Base-by-base conservation (phyloP, 1,140 invertebrate species). In the Periplaneta americana region DNA sequence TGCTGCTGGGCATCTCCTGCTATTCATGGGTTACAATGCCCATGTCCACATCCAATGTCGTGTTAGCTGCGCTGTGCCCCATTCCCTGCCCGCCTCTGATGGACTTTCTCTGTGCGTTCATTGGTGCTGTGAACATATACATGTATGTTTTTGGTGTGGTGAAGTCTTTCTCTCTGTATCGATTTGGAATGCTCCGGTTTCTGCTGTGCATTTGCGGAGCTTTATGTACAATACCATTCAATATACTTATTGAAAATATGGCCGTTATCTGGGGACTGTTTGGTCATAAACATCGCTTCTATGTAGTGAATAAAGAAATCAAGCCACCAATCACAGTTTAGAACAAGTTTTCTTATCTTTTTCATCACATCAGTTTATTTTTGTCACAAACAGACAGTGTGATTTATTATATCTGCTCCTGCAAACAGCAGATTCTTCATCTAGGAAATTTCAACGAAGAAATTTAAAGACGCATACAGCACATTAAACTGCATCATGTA, bases 21-120 rank as follows among this genome's bases (percentile, higher is more conserved):
- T 98, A 99, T 84, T 97, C 97, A 0, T 99, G 98, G 98, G 93
- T 97, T 1, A 98, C 97, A 1, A 90, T 99, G 91, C 98, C 98
- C 0, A 88, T 99, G 0, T 96, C 95, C 35, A 95, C 96, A 17
- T 96, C 96, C 17, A 98, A 98, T 87, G 91, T 98, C 18, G 87
- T 98, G 34, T 89, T 98, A 78, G 95, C 95, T 4, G 92, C 92
- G 3, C 86, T 97, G 9, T 98, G 92, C 89, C 97, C 98, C 0
- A 95, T 99, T 84, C 95, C 95, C 1, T 96, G 96, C 88, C 94
- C 95, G 78, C 91, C 93, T 80, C 75, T 94, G 36, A 92, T 98
- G 82, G 96, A 98, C 87, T 93, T 97, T 83, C 85, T 97, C 3
- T 96, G 95, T 88, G 94, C 95, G 74, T 98, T 98, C 85, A 95